A percentile compares a stretch with the other conserved stretches of the same genome.
These are phyloP conservation scores for Aurelia sp. DNA, from an alignment of 30 jellyfish, hydroid and myxozoan species.

Conservation along the genomic window DNA sequence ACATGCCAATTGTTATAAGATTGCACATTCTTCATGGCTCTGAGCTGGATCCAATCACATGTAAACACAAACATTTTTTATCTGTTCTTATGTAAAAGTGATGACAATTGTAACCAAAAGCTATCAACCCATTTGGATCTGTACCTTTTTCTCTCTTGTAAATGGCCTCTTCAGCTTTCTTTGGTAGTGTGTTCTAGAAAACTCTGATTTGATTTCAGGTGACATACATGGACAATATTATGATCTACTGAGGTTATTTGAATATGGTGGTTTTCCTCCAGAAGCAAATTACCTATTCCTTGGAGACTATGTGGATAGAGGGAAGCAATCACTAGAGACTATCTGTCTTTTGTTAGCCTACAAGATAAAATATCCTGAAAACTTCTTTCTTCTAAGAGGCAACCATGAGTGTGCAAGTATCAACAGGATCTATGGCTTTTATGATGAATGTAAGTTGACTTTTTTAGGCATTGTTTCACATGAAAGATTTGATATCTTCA, in stretches of 20 bases:
- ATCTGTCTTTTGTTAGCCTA: conserved; percentile 92
- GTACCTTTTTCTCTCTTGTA: no score
- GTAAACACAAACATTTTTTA: no score
- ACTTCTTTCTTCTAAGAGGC: conserved; percentile 96
- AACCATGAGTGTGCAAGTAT: conserved; percentile 99
- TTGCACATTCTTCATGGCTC: no score
- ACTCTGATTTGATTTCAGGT: conserved; percentile 56
- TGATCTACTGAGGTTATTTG: conserved; percentile 93
- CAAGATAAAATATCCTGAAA: conserved; percentile 98
- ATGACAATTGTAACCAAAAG: no score
- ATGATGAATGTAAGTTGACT: conserved; percentile 95
- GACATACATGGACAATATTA: conserved; percentile 98
- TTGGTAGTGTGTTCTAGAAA: no score
- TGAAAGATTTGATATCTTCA: no score
- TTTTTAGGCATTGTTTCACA: neutral
- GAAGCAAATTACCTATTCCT: conserved; percentile 98
- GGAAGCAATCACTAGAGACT: conserved; percentile 97
- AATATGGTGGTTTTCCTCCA: conserved; percentile 99
- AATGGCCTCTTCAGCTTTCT: no score
- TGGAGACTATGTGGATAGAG: conserved; percentile 99
- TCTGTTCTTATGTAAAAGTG: no score
- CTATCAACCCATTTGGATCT: no score
- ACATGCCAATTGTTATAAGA: no score
- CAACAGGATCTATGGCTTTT: conserved; percentile 96
- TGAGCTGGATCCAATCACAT: no score